Conservation (phyloP, 2,888 invertebrate genomes). For the Tinea semifulvella region DNA sequence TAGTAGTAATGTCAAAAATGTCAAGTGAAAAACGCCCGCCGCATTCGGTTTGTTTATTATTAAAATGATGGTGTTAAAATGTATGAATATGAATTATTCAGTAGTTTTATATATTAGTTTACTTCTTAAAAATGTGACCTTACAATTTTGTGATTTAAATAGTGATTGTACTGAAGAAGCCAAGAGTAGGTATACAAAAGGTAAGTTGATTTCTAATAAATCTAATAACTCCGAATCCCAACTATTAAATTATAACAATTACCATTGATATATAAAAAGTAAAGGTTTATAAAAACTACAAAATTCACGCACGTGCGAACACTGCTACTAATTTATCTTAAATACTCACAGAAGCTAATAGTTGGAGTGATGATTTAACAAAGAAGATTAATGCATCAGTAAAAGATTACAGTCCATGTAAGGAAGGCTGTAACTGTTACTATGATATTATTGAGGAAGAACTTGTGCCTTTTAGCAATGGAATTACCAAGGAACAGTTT, state of each 20-base stretch:
- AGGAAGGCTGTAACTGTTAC: slow-evolving; percentile 72
- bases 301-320: no score
- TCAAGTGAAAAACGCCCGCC: no score
- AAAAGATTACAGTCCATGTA: slow-evolving; percentile 63
- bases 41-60: no score
- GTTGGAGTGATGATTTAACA: slow-evolving; percentile 42
- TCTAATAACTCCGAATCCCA: no score
- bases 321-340: neutral
- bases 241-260: no score
- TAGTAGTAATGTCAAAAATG: no score
- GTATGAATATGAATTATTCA: neutral
- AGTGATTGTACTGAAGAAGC: slow-evolving; percentile 1
- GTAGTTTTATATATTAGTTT: neutral
- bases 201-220: no score
- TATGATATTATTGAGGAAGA: slow-evolving; percentile 72
- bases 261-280: no score
- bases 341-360: slow-evolving; percentile 58
- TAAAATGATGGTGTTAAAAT: neutral
- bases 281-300: no score
- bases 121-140: neutral
- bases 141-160: slow-evolving; percentile 8
- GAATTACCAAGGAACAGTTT: slow-evolving; percentile 75
- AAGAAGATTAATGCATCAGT: slow-evolving; percentile 58
- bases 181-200: slow-evolving; percentile 14
- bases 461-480: slow-evolving; percentile 73